phyloP scores from a whole-genome alignment of 2,113 vertebrate genomes.

The Isichthys henryi region DNA sequence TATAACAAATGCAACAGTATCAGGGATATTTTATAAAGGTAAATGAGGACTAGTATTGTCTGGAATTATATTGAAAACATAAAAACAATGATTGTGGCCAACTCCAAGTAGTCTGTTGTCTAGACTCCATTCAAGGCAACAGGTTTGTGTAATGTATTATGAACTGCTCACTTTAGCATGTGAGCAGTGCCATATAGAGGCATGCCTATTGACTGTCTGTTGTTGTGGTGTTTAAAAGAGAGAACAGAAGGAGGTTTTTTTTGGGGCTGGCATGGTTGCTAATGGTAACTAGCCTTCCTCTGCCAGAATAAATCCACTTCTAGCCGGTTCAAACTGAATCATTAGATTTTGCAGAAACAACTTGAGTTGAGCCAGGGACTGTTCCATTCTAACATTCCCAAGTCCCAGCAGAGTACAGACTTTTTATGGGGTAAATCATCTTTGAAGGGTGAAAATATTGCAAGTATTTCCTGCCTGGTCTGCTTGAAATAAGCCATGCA shows the following conservation, averaged over 20 bases:
- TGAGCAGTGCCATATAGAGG: not conserved
- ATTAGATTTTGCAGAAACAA: conserved; percentile 5
- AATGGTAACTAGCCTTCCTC: not conserved
- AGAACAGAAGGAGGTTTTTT: not conserved
- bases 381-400: not conserved
- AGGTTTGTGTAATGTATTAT: not conserved
- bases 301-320: conserved; percentile 8
- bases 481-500: not conserved
- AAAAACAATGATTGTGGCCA: not conserved
- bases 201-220: not conserved
- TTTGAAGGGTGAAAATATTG: conserved; percentile 25
- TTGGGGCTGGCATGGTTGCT: conserved; percentile 4
- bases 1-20: not conserved
- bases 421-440: conserved; percentile 28
- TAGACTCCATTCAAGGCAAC: not conserved
- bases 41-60: not conserved
- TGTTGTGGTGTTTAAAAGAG: not conserved
- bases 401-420: not conserved
- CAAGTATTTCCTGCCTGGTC: conserved; percentile 26
- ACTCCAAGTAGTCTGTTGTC: not conserved
- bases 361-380: not conserved
- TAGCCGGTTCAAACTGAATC: not conserved
- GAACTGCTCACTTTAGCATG: not conserved
- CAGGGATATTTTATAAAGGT: not conserved
- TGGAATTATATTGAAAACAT: not conserved